Base-by-base conservation (phyloP, 2,113 vertebrate genomes). In the Puffinus mauretanicus region DNA sequence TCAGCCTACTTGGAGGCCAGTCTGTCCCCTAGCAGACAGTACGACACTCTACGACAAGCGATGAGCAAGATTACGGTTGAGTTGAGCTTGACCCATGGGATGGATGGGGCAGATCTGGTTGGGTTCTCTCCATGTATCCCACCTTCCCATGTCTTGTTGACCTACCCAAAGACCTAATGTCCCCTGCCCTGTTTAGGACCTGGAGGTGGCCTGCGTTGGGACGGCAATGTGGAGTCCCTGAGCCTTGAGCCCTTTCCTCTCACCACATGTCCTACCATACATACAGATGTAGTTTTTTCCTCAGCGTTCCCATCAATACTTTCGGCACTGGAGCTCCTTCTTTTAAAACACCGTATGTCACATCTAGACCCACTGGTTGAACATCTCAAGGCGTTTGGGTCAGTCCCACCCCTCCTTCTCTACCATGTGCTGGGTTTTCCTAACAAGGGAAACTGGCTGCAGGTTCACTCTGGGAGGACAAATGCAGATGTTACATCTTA, bases 181-280 rank as follows among this genome's bases (percentile, higher is more conserved):
- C 9, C 46, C 32, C 15, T 54, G 44, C 27, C 9, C 10, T 29
- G 1, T 51, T 15, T 80, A 36, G 30, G 30, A 81, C 22, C n/a
- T 44, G 52, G 29, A 64, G 16, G 8, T 58, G 29, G 26, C 38
- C 64, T 75, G n/a, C 20, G 0, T 10, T 75, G 60, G 52, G 51
- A 19, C 3, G 27, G 32, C 18, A 81, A 7, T 22, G 6, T 42
- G 66, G 38, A 86, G 14, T 34, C 36, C 13, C 14, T 65, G 29
- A 83, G 40, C 24, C 16, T 9, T 36, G 82, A 88, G 20, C 32
- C 11, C 55, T 61, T 65, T 61, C 27, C 24, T 91, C 57, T 60
- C 42, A 22, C 38, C 47, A 52, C 27, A 0, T 3, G 0, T 71
- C 76, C 51, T n/a, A 27, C 67, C 44, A 10, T 9, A 8, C 1